phyloP scores from a whole-genome alignment of 2,888 invertebrate genomes.

The Synergus japonicus region DNA sequence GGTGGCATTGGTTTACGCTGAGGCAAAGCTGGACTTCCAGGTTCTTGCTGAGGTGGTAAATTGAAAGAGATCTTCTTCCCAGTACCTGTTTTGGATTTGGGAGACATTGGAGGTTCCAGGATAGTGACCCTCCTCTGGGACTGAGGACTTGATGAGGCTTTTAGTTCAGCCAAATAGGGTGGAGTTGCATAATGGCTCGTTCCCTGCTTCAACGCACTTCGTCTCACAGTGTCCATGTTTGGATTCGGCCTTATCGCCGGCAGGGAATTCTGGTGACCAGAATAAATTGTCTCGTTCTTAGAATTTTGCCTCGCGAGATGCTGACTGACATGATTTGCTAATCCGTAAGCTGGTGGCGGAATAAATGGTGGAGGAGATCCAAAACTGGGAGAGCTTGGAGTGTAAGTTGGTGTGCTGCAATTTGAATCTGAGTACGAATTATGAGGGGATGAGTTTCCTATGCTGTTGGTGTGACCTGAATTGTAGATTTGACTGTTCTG shows the following conservation, averaged over 20 bases:
- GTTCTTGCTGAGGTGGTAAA: conserved; percentile 78
- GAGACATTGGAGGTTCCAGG: conserved; percentile 80
- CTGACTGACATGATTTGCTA: conserved; percentile 43
- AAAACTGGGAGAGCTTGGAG: conserved; percentile 69
- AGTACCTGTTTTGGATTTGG: conserved; percentile 79
- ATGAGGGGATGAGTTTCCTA: conserved; percentile 65
- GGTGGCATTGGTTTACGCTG: conserved; percentile 85
- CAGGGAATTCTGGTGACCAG: conserved; percentile 44
- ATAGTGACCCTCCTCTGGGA: conserved; percentile 82
- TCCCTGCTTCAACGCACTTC: conserved; percentile 73
- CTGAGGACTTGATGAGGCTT: conserved; percentile 80
- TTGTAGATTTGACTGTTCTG: conserved; percentile 62
- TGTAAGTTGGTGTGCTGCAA: conserved; percentile 69
- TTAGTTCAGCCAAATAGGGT: conserved; percentile 81
- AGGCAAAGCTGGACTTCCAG: conserved; percentile 81
- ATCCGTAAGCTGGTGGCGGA: conserved; percentile 70
- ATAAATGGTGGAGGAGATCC: conserved; percentile 63
- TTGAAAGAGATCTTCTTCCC: conserved; percentile 84
- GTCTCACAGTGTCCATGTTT: conserved; percentile 72
- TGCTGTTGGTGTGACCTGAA: conserved; percentile 57
- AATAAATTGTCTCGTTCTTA: conserved; percentile 68
- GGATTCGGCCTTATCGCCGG: conserved; percentile 69
- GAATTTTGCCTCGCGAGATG: conserved; percentile 69
- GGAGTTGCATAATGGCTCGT: conserved; percentile 72
- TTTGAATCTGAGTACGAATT: conserved; percentile 72